Base-by-base conservation (phyloP, 2,113 vertebrate species). In the Corythoichthys haematopterus region DNA sequence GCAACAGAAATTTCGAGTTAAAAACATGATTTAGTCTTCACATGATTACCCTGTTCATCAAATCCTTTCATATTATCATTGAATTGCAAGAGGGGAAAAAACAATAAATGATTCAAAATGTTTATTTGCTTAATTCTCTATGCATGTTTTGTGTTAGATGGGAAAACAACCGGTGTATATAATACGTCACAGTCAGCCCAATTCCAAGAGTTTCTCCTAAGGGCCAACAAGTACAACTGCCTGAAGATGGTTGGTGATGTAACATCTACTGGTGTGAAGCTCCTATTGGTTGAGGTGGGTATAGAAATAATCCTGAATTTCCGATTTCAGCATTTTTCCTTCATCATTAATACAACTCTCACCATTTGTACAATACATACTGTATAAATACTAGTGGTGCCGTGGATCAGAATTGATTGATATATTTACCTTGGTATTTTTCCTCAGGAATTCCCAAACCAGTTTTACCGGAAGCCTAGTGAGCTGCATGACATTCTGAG, bases 361-460 rank as follows among this genome's bases (percentile, higher is more conserved):
- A 55, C 52, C 20, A 3, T 33, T 55, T 55, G 20, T 33, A 33
- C 52, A 52, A 43, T 43, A 43, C 40, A 43, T 43, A 43, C 2
- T 43, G 40, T n/a, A 51, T 51, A 50, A 50, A 2, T 35, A 55
- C 28, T 11, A 35, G 52, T 12, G 9, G 10, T 55, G 52, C 28
- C 28, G 33, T 11, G 10, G 52, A 33, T 11, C 52, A 55, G 28
- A 2, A 10, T 33, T 13, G 52, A 4, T 68, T 7, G 37, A 4
- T 66, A 36, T 12, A 7, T 6, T 15, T 36, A 3, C 13, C 43
- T 28, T 51, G 13, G 45, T 58, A 48, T 50, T 38, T 69, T 38
- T 68, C 50, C 65, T n/a, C 76, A 99, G 97, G 97, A 99, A 75
- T 90, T 99, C 64, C 97, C 97, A 51, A 98, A 99, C 84, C 94